Base-by-base conservation (phyloP, 2,888 invertebrate species). In the Argyresthia albistria region DNA sequence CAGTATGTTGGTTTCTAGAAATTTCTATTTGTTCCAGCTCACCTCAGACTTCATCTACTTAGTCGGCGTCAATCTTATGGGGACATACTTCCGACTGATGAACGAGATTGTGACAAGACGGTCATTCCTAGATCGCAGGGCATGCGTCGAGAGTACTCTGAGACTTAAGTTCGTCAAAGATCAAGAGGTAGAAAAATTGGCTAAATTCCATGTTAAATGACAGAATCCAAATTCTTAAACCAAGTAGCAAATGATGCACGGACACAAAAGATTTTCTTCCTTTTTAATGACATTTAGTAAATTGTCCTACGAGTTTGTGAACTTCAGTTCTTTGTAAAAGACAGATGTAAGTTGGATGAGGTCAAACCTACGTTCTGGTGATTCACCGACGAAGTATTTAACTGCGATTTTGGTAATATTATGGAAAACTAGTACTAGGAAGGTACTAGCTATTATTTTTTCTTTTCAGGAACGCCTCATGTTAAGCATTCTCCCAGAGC, bases 41-140 rank as follows among this genome's bases (percentile, higher is more conserved):
- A 68, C 90, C 46, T 91, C 93, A 8, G 96, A 97, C 67, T 79
- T 90, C 35, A 88, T 95, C 57, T 93, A 92, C 69, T 88, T 93
- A 55, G 62, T 91, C 12, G 93, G 94, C 59, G 91, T 95, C 8
- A 97, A 96, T 70, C 86, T 92, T 11, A 89, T 97, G 73, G 97
- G 97, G 2, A 81, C 96, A n/a, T 96, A 95, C 81, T 95, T 95
- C 75, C 92, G 96, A 53, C 91, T 95, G 60, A 92, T 97, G 90
- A 95, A 94, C 58, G 97, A 97, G 80, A 92, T 97, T 47, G 93
- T 95, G 14, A 93, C 95, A 58, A 88, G 97, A 56, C 89, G 95
- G 57, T 95, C 97, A 1, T 97, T 97, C 72, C 84, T 97, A 54
- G 97, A 97, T 69, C 90, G 95, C 42, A 84, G 97, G 56, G 94